Conservation (phyloP, 2,888 invertebrate genomes). For the Alloscopus bannaensis region DNA sequence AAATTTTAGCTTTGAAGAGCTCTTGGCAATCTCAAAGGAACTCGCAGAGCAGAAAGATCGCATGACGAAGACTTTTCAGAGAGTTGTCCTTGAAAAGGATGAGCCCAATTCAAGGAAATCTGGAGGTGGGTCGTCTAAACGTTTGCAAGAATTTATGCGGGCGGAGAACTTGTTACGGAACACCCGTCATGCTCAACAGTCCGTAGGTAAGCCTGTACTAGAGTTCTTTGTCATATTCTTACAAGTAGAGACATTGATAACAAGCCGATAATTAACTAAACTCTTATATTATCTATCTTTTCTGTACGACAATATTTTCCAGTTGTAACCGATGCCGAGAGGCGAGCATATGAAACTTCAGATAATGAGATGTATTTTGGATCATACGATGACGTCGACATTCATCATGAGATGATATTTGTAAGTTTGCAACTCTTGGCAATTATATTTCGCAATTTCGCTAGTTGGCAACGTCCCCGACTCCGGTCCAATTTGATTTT, state of each 20-base stretch:
- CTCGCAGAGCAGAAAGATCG: constrained; percentile 25
- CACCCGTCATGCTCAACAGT: no score
- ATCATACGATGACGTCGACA: constrained; percentile 92
- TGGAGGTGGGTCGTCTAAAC: not conserved
- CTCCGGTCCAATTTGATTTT: constrained; percentile 56
- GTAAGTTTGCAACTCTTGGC: constrained; percentile 76
- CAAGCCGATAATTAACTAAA: constrained; percentile 1
- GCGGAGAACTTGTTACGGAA: not conserved
- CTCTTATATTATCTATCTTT: no score
- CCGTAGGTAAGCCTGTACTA: no score
- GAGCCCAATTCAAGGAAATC: not conserved
- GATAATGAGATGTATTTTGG: constrained; percentile 80
- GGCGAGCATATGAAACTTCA: not conserved
- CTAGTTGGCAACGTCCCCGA: not conserved
- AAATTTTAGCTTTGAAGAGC: not conserved
- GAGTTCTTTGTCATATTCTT: not conserved
- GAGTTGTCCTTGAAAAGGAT: constrained; percentile 11
- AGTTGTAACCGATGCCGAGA: not conserved
- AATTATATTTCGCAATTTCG: not conserved
- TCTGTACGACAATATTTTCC: no score
- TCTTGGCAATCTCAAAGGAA: constrained; percentile 14
- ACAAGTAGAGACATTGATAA: not conserved
- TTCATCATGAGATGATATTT: constrained; percentile 93
- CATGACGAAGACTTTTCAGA: constrained; percentile 32
- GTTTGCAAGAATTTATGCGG: no score